Evolutionary conservation across 1,140 invertebrate species (phyloP), one percentile per base, ranked within the genome.

Genomic region (Bathynomus jamesi): DNA sequence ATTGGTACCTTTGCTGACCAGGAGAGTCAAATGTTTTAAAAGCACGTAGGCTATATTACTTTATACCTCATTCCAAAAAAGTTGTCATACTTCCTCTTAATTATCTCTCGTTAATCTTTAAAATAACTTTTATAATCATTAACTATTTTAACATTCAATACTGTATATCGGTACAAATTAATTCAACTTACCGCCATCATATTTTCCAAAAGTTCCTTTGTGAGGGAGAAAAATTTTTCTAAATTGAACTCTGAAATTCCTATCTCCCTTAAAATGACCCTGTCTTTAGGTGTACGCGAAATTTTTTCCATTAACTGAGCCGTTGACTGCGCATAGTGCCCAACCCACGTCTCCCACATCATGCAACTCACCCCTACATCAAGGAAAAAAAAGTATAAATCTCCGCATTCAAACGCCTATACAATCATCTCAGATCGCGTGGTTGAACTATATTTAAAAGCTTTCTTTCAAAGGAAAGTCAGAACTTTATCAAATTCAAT

Each of bases 261-360:
- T 78, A 83, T 24, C 71, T 84, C 78, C 40, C 82, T 83, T 74
- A 80, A 79, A 78, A 81, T 84, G 10, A 85, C 74, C 69, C 84
- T 78, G 67, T 86, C 85, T 78, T 85, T 85, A 24, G 84, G 84
- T 28, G 80, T 76, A 71, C 84, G 84, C 5, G 83, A 83, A 76
- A 61, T 83, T 73, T 85, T 85, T 70, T 86, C 84, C 78, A 85
- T 84, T 0, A 86, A 77, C 53, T 79, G 67, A 28, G 81, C 81
- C 25, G 82, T 73, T 24, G 79, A 77, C 67, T 82, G 80, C 46
- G 84, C 79, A 69, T 78, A 80, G 71, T 83, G 83, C 24, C 78
- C 67, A 53, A 85, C 70, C 77, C 83, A 85, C 73, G 82, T 84
- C 71, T 83, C 81, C 84, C 84, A 86, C 71, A 85, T 78, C 80